Conservation (phyloP, 2,888 invertebrate species). For the Patella pellucida region DNA sequence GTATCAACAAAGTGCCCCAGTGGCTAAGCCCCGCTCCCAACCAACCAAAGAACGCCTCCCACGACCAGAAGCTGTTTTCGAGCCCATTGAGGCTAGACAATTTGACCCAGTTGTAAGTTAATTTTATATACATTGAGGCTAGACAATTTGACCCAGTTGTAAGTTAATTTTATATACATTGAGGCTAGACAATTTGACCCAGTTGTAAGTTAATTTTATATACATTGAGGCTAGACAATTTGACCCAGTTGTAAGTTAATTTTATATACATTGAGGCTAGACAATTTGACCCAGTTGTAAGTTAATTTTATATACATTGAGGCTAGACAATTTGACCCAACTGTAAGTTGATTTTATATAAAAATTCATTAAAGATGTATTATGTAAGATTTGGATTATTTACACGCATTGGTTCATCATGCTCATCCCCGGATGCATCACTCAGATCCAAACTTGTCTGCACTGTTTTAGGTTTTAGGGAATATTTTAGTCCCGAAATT, state of each 20-base stretch:
- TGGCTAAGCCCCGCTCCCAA: slow-evolving; percentile 4
- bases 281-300: no score
- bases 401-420: no score
- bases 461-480: no score
- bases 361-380: not conserved
- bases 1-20: not conserved
- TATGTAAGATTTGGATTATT: no score
- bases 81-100: slow-evolving; percentile 32
- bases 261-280: slow-evolving; percentile 32
- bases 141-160: no score
- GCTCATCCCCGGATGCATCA: no score
- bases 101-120: slow-evolving; percentile 32
- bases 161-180: slow-evolving; percentile 27
- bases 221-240: slow-evolving; percentile 30
- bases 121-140: no score
- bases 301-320: no score
- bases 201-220: slow-evolving; percentile 32
- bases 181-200: no score
- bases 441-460: no score
- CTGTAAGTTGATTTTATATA: slow-evolving; percentile 31
- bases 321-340: slow-evolving; percentile 30
- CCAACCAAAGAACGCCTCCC: slow-evolving; percentile 12
- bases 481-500: no score
- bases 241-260: no score
- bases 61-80: slow-evolving; percentile 30